Conservation (phyloP, 2,888 invertebrate genomes). For the Acanthosepion lycidas region DNA sequence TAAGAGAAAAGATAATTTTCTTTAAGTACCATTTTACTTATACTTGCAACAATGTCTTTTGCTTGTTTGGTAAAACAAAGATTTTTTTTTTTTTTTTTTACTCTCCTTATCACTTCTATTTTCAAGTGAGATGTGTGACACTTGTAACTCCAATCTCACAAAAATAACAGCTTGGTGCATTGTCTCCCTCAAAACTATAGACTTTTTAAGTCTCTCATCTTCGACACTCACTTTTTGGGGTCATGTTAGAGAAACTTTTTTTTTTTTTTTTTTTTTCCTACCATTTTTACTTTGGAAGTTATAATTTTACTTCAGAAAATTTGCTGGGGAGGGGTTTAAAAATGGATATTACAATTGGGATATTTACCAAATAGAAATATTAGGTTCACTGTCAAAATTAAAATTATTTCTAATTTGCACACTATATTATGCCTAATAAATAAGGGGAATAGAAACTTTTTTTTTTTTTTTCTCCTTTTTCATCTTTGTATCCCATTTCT, state of each 20-base stretch:
- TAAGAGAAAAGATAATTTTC: too few relatives aligned
- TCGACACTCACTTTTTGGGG: background rate
- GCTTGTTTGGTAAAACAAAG: background rate
- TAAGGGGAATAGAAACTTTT: too few relatives aligned
- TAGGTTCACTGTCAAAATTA: too few relatives aligned
- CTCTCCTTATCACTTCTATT: background rate
- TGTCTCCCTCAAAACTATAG: background rate
- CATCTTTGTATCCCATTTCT: too few relatives aligned
- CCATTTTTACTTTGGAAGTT: background rate
- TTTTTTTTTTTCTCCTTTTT: too few relatives aligned
- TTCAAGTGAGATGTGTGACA: background rate
- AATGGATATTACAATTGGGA: too few relatives aligned
- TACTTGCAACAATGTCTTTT: background rate
- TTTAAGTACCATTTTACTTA: too few relatives aligned
- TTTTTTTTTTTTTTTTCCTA: background rate
- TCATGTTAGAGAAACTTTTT: background rate
- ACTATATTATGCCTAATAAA: too few relatives aligned
- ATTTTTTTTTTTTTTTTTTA: too few relatives aligned
- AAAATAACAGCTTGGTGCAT: background rate
- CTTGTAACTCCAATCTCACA: background rate
- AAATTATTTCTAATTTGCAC: too few relatives aligned
- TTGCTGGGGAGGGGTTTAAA: background rate
- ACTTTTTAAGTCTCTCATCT: background rate
- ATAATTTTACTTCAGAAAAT: background rate
- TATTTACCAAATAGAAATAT: too few relatives aligned